Percentiles rank a stretch among this genome's conserved stretches.
Evolutionary conservation across 2,113 vertebrate species (phyloP).

Genomic region (Isurus oxyrinchus): DNA sequence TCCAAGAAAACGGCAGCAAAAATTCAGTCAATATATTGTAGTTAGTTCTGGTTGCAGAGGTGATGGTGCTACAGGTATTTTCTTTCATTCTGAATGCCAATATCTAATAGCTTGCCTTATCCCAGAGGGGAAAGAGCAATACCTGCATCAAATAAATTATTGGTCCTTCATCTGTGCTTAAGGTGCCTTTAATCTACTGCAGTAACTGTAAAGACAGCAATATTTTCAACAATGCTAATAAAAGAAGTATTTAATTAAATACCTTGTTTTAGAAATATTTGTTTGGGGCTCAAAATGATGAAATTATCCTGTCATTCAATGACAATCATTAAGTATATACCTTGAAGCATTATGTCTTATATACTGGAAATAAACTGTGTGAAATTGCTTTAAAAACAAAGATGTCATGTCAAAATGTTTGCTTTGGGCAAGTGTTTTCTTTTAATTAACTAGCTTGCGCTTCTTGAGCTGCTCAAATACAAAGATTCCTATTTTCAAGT

Average conservation of each 20-base stretch:
- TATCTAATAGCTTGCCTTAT: neutral
- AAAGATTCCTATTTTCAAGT: neutral
- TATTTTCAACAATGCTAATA: neutral
- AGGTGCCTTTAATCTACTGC: neutral
- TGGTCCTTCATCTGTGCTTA: neutral
- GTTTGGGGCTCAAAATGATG: neutral
- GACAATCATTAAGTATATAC: neutral
- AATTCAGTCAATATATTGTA: constrained; percentile 25
- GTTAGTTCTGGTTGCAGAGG: neutral
- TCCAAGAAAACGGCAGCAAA: neutral
- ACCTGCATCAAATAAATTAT: neutral
- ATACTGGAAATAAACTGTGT: neutral
- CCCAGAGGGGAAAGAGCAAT: constrained; percentile 1
- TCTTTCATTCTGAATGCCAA: neutral
- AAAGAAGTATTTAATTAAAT: constrained; percentile 11
- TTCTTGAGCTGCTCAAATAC: neutral
- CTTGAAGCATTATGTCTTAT: neutral
- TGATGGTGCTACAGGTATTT: neutral
- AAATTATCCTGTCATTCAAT: neutral
- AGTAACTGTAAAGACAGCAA: neutral
- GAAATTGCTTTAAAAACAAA: neutral
- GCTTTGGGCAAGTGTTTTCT: neutral
- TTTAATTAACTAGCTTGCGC: neutral
- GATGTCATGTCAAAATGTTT: neutral
- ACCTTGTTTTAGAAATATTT: neutral